Percentiles rank a stretch among this genome's conserved stretches.
These are phyloP conservation scores for Petrolisthes manimaculis DNA, from an alignment of 2,888 invertebrate genomes.

Conservation along the genomic window DNA sequence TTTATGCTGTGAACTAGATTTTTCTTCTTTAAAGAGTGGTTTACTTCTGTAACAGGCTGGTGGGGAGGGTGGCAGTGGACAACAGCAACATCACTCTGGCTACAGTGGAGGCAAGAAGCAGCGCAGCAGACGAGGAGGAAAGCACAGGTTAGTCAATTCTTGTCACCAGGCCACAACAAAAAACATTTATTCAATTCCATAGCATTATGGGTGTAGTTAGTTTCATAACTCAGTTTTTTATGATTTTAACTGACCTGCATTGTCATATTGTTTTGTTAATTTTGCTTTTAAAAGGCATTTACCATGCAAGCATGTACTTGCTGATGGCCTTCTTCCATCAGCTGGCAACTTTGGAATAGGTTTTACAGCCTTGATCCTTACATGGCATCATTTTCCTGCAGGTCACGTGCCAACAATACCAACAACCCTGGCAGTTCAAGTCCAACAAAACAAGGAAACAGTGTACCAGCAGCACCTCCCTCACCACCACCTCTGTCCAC, in stretches of 20 bases:
- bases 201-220: no score
- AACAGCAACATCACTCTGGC: constrained; percentile 31
- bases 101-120: constrained; percentile 56
- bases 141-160: constrained; percentile 55
- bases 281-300: no score
- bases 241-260: no score
- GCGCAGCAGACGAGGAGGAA: constrained; percentile 61
- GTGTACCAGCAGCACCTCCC: not conserved
- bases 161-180: no score
- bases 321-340: no score
- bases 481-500: not conserved
- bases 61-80: constrained; percentile 12
- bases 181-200: no score
- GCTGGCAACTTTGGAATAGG: no score
- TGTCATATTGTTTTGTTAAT: no score
- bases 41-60: constrained; percentile 4
- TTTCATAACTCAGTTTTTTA: no score
- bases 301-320: no score
- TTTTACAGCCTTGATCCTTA: no score
- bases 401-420: not conserved
- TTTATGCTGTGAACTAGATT: no score
- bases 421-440: not conserved
- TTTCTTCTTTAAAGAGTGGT: not conserved
- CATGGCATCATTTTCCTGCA: not conserved
- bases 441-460: not conserved